Evolutionary conservation across 1,140 invertebrate species (phyloP), one percentile per base, ranked within the genome.

Genomic region (Asobara japonica): DNA sequence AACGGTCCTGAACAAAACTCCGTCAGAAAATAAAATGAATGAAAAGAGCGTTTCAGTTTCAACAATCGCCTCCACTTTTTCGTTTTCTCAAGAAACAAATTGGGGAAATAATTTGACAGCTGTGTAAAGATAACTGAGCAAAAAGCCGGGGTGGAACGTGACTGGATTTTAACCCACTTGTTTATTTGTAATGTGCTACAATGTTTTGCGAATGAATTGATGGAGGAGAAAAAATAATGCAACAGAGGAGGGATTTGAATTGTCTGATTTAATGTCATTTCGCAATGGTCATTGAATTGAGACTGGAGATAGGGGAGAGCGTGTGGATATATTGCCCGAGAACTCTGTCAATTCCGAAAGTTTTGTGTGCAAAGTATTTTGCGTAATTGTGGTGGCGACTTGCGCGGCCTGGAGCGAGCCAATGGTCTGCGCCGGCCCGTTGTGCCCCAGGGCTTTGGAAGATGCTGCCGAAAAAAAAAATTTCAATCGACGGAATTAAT

Each of bases 91-190:
- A n/a, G n/a, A n/a, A n/a, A n/a, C n/a, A 29, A 60, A 60, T 16
- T 18, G 18, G 16, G 18, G 18, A 6, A 60, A 60, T 11, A n/a
- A 60, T n/a, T n/a, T n/a, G n/a, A n/a, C n/a, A n/a, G n/a, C n/a
- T n/a, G n/a, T n/a, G n/a, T 0, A 48, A 13, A n/a, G 41, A 48
- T 13, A 48, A 48, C 18, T 45, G 6, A 45, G 18, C 10, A 48
- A 48, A 48, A 48, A 48, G 5, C 6, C 0, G n/a, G 29, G 8
- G 27, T 16, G n/a, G n/a, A 31, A 62, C 60, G 60, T 62, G 60
- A 31, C 29, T 62, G 25, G 29, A 62, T 31, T 62, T 22, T 62
- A 62, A 62, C 60, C 60, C 27, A 62, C 60, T 62, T 62, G 16
- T 62, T 31, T 62, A 30, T 29, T 31, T 31, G 13, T 16, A 33